Evolutionary conservation across 1,140 invertebrate genomes (phyloP), one percentile per base, ranked within the genome.

Genomic region (Vollenhovia emeryi): DNA sequence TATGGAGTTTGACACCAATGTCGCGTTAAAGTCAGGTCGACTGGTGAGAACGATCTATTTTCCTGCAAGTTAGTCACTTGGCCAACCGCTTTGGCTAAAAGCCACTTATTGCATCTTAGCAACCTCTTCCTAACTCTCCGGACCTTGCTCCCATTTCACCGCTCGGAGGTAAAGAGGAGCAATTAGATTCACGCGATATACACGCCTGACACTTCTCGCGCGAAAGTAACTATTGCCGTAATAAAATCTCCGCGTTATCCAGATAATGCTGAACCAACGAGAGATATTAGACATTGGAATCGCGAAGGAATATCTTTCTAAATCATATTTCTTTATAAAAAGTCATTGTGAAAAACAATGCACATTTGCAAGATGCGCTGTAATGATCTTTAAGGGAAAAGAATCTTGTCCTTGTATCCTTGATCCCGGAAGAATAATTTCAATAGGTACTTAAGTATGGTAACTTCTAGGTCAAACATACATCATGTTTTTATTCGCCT

Each of bases 71-170:
- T 91, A 89, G 91, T 90, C 89, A 93, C 88, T 94, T 93, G 91
- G 92, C 92, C 90, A 92, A 93, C 43, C 87, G 85, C 86, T 93
- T n/a, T 95, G 94, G 94, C 93, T 84, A 74, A 86, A 83, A 89
- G 93, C 94, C 94, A 94, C 88, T 89, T 92, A 94, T 93, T 94
- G 93, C 93, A 94, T 92, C 93, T 94, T 93, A 94, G 93, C 92
- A 92, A 91, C 91, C 91, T 94, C 94, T 93, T 94, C 94, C 93
- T 94, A 94, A 94, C 94, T 94, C 92, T 89, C 88, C 92, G 93
- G 92, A 95, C 94, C 94, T 95, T 95, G 94, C 94, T 94, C 94
- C 93, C 94, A 94, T 95, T 94, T 94, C 94, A 93, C 94, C 87
- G 86, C 87, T 48, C 87, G 24, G 91, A 92, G 91, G 90, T 89